Percentiles rank a stretch among this genome's conserved stretches.
Evolutionary conservation across 2,113 vertebrate genomes (phyloP).

Genomic region (Xiphophorus hellerii): DNA sequence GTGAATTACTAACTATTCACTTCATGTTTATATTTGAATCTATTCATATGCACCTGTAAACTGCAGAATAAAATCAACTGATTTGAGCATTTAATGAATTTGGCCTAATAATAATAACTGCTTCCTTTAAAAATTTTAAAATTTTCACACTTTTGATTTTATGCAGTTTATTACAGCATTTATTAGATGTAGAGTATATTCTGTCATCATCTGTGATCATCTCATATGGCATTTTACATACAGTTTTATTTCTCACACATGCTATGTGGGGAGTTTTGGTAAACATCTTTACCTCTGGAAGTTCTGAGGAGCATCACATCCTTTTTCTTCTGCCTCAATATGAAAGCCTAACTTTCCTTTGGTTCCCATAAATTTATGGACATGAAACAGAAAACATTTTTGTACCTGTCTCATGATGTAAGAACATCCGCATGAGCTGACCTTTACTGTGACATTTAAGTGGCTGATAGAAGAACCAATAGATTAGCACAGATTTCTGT

Average conservation of each 20-base stretch:
- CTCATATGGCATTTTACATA: conserved; percentile 42
- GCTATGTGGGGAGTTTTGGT: conserved; percentile 2
- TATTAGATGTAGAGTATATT: conserved; percentile 25
- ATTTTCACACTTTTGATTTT: conserved; percentile 32
- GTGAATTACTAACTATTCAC: not conserved
- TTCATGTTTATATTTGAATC: not conserved
- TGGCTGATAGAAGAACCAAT: conserved; percentile 5
- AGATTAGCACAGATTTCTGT: not conserved
- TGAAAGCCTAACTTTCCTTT: not conserved
- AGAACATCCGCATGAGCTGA: conserved; percentile 9
- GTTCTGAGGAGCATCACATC: not conserved
- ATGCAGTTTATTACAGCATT: conserved; percentile 5
- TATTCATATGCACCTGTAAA: no score
- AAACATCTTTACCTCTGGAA: conserved; percentile 18
- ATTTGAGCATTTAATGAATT: not conserved
- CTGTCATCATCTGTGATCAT: conserved; percentile 8
- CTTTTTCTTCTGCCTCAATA: conserved; percentile 1
- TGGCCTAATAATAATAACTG: conserved; percentile 11
- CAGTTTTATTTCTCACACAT: conserved; percentile 27
- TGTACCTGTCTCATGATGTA: not conserved
- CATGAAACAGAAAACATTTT: not conserved
- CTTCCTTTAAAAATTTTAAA: conserved; percentile 10
- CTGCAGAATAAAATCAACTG: no score
- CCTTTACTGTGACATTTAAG: conserved; percentile 21
- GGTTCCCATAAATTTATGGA: not conserved